These are phyloP conservation scores for Ischnus inquisitorius DNA, from an alignment of 2,888 invertebrate species.

Conservation along the genomic window DNA sequence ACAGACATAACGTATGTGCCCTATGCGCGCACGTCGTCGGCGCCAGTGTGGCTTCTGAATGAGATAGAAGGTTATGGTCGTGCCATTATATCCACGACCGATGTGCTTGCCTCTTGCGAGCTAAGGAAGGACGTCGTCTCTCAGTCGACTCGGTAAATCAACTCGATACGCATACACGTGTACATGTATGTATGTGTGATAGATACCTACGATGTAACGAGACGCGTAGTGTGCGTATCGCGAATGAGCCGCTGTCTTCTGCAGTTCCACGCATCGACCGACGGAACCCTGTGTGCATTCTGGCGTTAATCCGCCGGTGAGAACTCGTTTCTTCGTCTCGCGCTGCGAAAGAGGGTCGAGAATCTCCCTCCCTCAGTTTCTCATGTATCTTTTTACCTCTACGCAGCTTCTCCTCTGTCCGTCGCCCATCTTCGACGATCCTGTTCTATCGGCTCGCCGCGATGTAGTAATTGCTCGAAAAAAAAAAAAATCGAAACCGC, in stretches of 20 bases:
- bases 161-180: constrained; percentile 21
- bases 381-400: constrained; percentile 30
- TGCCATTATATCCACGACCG: constrained; percentile 48
- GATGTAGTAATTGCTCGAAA: constrained; percentile 46
- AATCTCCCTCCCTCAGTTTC: constrained; percentile 26
- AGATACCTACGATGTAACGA: constrained; percentile 3
- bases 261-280: constrained; percentile 13
- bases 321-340: constrained; percentile 75
- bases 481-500: constrained; percentile 56
- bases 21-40: constrained; percentile 8
- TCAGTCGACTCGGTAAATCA: constrained; percentile 72
- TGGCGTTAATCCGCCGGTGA: constrained; percentile 61
- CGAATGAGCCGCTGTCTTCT: constrained; percentile 37
- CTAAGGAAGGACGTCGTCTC: constrained; percentile 55
- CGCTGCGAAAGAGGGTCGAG: constrained; percentile 16
- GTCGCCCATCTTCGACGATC: constrained; percentile 37
- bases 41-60: constrained; percentile 16
- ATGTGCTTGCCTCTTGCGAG: constrained; percentile 42
- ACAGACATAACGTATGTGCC: not conserved
- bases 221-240: constrained; percentile 56
- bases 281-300: constrained; percentile 46
- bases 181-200: not conserved
- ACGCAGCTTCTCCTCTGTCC: constrained; percentile 1
- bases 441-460: constrained; percentile 31
- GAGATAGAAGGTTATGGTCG: constrained; percentile 56